phyloP scores from a whole-genome alignment of 2,797 vertebrate genomes.

The Catharus ustulatus region DNA sequence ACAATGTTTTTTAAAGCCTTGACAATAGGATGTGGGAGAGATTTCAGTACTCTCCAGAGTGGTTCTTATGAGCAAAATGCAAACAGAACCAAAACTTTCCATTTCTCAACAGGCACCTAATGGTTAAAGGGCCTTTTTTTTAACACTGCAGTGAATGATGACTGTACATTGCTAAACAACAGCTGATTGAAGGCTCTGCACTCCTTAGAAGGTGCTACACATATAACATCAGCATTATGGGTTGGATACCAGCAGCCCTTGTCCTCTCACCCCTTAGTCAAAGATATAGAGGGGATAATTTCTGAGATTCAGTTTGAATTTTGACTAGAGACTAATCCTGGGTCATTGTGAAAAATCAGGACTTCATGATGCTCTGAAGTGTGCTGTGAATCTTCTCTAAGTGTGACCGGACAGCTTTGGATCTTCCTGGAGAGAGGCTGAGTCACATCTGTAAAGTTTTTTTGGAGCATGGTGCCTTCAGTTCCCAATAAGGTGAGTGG shows the following conservation, averaged over 20 bases:
- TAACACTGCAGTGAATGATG: background rate
- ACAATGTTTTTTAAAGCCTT: background rate
- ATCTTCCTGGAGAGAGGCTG: background rate
- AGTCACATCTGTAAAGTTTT: background rate
- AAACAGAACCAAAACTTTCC: background rate
- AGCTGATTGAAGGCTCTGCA: background rate
- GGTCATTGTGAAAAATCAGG: background rate
- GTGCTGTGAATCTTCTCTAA: background rate
- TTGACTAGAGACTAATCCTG: background rate
- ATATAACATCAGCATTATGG: background rate
- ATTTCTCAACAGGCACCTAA: background rate
- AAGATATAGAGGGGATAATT: background rate
- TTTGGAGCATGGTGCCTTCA: background rate
- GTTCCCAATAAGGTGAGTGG: background rate
- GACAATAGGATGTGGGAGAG: background rate
- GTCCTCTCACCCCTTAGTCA: background rate
- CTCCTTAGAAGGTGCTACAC: background rate
- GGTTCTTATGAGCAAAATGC: background rate
- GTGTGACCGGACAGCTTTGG: background rate
- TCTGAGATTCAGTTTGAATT: background rate
- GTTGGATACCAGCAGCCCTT: background rate
- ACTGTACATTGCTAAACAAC: background rate
- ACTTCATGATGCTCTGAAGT: background rate
- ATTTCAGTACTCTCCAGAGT: background rate
- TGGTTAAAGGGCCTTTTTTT: background rate